Evolutionary conservation across 1,140 invertebrate species (phyloP), one percentile per base, ranked within the genome.

Genomic region (Apis cerana): DNA sequence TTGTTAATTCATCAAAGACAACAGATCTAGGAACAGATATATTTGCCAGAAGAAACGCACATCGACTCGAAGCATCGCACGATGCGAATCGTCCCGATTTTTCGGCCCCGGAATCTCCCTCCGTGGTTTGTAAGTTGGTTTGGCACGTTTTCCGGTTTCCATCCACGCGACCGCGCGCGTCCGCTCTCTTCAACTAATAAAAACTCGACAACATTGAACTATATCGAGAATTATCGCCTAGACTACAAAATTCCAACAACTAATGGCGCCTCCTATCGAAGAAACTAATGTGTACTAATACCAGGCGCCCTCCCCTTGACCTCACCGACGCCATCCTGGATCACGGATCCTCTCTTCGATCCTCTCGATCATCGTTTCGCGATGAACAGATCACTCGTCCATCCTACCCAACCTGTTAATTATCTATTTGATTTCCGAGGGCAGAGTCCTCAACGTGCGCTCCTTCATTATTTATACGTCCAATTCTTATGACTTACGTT

Each of bases 221-320:
- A 92, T 90, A 93, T 89, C 89, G 90, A 90, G 89, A 91, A 89
- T 92, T 93, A 91, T 92, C 89, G 88, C 88, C 91, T 93, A 93
- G 87, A 91, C 92, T 94, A 94, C 92, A 92, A 93, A 93, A 93
- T 93, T 93, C 91, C 93, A 93, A 93, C 92, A 94, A 93, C 92
- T 93, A 93, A 92, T 92, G 91, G 92, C 92, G 92, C 91, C 92
- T 88, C 89, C 90, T 91, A 91, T 91, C 88, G 87, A 89, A 89
- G 79, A 91, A 93, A 92, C 91, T 92, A 92, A 88, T 93, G 91
- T 93, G 92, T 93, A 93, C 92, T 93, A 93, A 93, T 92, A 92
- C 91, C 93, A 93, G 93, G 92, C 92, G 92, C 92, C 92, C 92
- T 93, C 92, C 91, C 90, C 91, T 91, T 90, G 91, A 91, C 88